Evolutionary conservation across 2,888 invertebrate species (phyloP), one percentile per base, ranked within the genome.

Genomic region (Minunthozetes semirufus): DNA sequence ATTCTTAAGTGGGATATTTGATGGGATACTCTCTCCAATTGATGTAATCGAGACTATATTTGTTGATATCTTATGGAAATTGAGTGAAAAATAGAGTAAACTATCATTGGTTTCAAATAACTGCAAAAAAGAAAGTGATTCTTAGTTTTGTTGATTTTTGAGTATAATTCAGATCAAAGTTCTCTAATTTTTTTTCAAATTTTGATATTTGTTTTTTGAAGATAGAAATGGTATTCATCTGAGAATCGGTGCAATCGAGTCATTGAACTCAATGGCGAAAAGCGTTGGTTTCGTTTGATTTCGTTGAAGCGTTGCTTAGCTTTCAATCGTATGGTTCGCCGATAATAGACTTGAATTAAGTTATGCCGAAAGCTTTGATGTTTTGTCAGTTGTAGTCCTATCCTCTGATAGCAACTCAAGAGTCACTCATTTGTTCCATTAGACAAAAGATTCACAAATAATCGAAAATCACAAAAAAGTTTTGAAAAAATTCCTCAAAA

Each of bases 311-410:
- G 70, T 70, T 48, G 19, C 70, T 38, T 70, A 4, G 22, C 15
- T 22, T 70, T 70, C 70, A 46, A 70, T 70, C 15, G 46, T 70
- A 70, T 70, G 70, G 46, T 70, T 70, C 46, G 70, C 25, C 70
- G 70, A 70, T 70, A 70, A 70, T 70, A 70, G 68, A 11, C n/a
- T 68, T 68, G n/a, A 68, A 42, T 19, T 68, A 38, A 42, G 22
- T 33, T 66, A 33, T 66, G 66, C 66, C 66, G 66, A 66, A 66
- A 66, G 38, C 38, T 63, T 66, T 66, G 66, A 42, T 66, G 66
- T 66, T 66, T 66, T 38, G 29, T 29, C 27, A 27, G 66, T 19
- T 19, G 11, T 1, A 42, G 42, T 42, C 42, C 42, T 42, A 8
- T 13, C 19, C 9, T n/a, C 27, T 66, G 66, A 66, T 42, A 70